phyloP scores from a whole-genome alignment of 2,888 invertebrate species.

The Dione vanillae region DNA sequence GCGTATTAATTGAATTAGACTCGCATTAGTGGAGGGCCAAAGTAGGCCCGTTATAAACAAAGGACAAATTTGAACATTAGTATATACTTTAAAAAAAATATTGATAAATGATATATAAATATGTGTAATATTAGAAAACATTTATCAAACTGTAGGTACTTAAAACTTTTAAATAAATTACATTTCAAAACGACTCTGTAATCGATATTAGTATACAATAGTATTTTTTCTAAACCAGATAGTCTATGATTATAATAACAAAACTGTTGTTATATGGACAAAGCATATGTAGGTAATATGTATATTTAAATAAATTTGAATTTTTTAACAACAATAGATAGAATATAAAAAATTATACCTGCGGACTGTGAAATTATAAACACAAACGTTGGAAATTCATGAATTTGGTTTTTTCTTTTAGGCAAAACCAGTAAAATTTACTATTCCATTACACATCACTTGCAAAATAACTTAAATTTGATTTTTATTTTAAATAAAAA shows the following conservation, averaged over 20 bases:
- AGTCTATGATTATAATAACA: background rate
- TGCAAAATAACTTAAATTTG: too few species aligned
- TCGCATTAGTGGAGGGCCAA: background rate
- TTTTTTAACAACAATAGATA: background rate
- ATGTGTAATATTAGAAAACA: too few species aligned
- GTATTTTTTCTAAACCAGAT: background rate
- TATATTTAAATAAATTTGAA: conserved; percentile 3
- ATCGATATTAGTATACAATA: background rate
- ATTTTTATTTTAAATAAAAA: too few species aligned
- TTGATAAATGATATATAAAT: too few species aligned
- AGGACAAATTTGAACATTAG: background rate
- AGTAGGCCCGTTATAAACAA: background rate
- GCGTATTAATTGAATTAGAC: conserved; percentile 15
- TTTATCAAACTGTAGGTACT: background rate
- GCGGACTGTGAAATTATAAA: conserved; percentile 17
- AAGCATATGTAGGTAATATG: background rate
- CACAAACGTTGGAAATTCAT: background rate
- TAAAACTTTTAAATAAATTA: background rate
- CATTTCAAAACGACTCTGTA: background rate
- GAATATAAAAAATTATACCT: conserved; percentile 1
- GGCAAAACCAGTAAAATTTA: background rate
- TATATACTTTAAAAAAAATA: too few species aligned
- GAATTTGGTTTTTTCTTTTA: background rate
- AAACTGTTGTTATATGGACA: background rate
- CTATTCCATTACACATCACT: too few species aligned